These are phyloP conservation scores for Bufo bufo DNA, from an alignment of 2,113 vertebrate species.

Conservation along the genomic window DNA sequence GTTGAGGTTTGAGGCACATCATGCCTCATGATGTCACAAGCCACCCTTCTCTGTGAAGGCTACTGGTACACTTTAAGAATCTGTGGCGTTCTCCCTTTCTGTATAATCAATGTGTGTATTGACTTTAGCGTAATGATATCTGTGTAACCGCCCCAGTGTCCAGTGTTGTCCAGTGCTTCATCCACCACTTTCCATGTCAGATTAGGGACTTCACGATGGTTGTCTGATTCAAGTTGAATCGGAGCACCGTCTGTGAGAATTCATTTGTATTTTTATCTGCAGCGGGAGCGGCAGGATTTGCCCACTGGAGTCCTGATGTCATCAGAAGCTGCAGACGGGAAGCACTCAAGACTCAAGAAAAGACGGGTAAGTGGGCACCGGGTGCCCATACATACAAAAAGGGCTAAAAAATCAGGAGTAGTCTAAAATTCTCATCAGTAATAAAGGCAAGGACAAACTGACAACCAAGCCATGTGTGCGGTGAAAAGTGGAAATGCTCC, in stretches of 20 bases:
- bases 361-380: slow-evolving; percentile 45
- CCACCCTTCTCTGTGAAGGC: not conserved
- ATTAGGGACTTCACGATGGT: slow-evolving; percentile 32
- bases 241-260: slow-evolving; percentile 53
- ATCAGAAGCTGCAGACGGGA: slow-evolving; percentile 52
- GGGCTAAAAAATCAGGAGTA: not conserved
- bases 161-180: slow-evolving; percentile 39
- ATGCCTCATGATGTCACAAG: not conserved
- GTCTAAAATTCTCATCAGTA: not conserved
- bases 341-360: slow-evolving; percentile 41
- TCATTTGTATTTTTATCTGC: slow-evolving; percentile 56
- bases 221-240: slow-evolving; percentile 57
- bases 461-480: no score
- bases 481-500: no score
- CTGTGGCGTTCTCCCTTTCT: slow-evolving; percentile 17
- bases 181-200: slow-evolving; percentile 42
- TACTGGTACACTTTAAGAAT: slow-evolving; percentile 18
- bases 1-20: not conserved
- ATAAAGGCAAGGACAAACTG: not conserved
- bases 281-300: slow-evolving; percentile 49
- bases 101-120: slow-evolving; percentile 14
- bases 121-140: not conserved
- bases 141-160: slow-evolving; percentile 30
- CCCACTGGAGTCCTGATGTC: slow-evolving; percentile 55
- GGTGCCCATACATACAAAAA: not conserved